These are phyloP conservation scores for Synanceia verrucosa DNA, from an alignment of 2,797 vertebrate species.

Conservation along the genomic window DNA sequence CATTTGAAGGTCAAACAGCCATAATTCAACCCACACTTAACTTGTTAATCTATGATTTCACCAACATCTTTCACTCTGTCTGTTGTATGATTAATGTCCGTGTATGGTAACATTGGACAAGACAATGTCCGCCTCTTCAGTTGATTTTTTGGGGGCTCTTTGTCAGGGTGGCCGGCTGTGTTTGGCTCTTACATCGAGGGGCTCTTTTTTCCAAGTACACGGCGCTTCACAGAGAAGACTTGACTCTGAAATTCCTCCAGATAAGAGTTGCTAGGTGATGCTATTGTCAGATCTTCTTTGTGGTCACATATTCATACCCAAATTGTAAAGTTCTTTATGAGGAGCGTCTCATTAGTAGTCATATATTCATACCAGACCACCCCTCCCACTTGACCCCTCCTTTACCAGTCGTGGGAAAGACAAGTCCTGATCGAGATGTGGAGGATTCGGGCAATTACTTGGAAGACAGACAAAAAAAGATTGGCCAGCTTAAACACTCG, in stretches of 20 bases:
- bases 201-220: constrained; percentile 76
- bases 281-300: constrained; percentile 80
- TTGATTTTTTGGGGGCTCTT: constrained; percentile 63
- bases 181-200: constrained; percentile 75
- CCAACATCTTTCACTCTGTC: constrained; percentile 60
- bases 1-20: constrained; percentile 63
- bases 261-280: constrained; percentile 83
- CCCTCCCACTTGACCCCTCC: constrained; percentile 84
- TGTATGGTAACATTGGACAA: constrained; percentile 64
- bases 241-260: constrained; percentile 85
- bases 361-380: constrained; percentile 84
- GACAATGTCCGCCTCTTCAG: constrained; percentile 71
- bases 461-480: constrained; percentile 50
- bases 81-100: constrained; percentile 78
- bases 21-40: constrained; percentile 76
- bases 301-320: constrained; percentile 85
- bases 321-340: constrained; percentile 77
- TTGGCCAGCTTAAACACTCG: constrained; percentile 47
- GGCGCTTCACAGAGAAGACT: constrained; percentile 75
- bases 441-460: constrained; percentile 68
- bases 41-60: constrained; percentile 76
- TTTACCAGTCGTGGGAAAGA: constrained; percentile 85
- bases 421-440: constrained; percentile 66
- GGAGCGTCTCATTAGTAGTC: constrained; percentile 83
- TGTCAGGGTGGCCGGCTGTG: constrained; percentile 67